Base-by-base conservation (phyloP, 1,140 invertebrate species). In the Metopolophium dirhodum region DNA sequence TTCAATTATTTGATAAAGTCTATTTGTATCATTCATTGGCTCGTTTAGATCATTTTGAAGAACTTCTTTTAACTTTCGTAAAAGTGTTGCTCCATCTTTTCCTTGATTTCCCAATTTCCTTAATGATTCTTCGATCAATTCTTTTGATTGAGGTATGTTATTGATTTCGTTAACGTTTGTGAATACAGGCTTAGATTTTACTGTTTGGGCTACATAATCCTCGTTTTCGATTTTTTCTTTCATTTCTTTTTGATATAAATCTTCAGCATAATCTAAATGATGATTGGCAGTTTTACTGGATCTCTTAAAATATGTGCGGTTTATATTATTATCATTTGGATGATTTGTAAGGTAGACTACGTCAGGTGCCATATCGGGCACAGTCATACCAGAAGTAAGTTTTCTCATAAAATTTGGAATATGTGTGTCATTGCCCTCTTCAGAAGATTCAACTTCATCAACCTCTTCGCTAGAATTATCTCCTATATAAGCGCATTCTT, bases 401-500 rank as follows among this genome's bases (percentile, higher is more conserved):
- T 94, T 94, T 1, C 90, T 93, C 94, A 94, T 94, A 20, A 91
- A 83, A 49, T 92, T 90, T 22, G 68, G 47, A 83, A 92, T 87
- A 41, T 93, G 91, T 6, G 93, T 90, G 22, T 94, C 90, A 35
- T 94, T 88, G 26, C 91, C 85, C 83, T 94, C 94, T 89, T 94
- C 93, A 7, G 94, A 94, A 37, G 93, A 94, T 51, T 90, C 82
- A 22, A 87, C 2, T 20, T 91, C 77, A 61, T 94, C 94, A n/a
- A 68, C 49, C 47, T 94, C 97, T 95, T 97, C 97, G 4, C 97
- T 97, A 0, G 97, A 97, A 94, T 97, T 96, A 94, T 97, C 97
- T 4, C 97, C 97, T 91, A 98, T 97, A 95, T 97, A 98, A 0
- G 97, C 97, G 94, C 97, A 98, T 94, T 97, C 96, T 94, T 97